phyloP scores from a whole-genome alignment of 2,888 invertebrate species.

The Phlogophora meticulosa region DNA sequence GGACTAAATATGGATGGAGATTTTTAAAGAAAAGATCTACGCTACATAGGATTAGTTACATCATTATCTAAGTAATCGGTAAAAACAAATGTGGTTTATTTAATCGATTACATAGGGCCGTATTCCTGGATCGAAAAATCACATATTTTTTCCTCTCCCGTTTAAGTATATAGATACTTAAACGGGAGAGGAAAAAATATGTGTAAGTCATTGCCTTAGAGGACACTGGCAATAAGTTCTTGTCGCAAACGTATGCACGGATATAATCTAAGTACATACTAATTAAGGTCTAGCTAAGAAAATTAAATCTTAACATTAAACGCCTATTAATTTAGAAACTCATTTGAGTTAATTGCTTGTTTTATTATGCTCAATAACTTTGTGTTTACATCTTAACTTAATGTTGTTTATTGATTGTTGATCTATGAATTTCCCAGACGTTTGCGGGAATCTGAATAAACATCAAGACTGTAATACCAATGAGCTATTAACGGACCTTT shows the following conservation, averaged over 20 bases:
- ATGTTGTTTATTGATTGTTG: slow-evolving; percentile 15
- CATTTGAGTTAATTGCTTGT: slow-evolving; percentile 13
- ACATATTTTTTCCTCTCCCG: slow-evolving; percentile 5
- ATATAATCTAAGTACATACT: slow-evolving; percentile 37
- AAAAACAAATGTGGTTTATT: no score
- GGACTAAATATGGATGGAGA: not conserved
- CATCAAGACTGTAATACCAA: slow-evolving; percentile 30
- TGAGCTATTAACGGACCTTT: slow-evolving; percentile 34
- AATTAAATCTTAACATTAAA: slow-evolving; percentile 9
- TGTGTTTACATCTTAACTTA: slow-evolving; percentile 6
- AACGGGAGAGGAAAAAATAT: slow-evolving; percentile 5
- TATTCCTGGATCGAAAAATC: slow-evolving; percentile 24
- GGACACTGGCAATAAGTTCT: slow-evolving; percentile 20
- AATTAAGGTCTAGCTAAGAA: slow-evolving; percentile 36
- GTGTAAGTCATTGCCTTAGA: slow-evolving; percentile 17
- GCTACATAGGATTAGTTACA: not conserved
- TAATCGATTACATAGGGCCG: slow-evolving; percentile 7
- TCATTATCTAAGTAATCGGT: slow-evolving; percentile 7
- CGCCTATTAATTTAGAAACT: slow-evolving; percentile 14
- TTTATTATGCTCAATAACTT: slow-evolving; percentile 17
- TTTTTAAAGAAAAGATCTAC: not conserved
- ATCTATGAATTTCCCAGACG: slow-evolving; percentile 8
- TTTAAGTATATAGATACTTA: slow-evolving; percentile 21
- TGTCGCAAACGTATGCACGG: slow-evolving; percentile 31
- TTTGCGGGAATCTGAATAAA: slow-evolving; percentile 18